phyloP scores from a whole-genome alignment of 2,888 invertebrate species.

The Eristalis tenax region DNA sequence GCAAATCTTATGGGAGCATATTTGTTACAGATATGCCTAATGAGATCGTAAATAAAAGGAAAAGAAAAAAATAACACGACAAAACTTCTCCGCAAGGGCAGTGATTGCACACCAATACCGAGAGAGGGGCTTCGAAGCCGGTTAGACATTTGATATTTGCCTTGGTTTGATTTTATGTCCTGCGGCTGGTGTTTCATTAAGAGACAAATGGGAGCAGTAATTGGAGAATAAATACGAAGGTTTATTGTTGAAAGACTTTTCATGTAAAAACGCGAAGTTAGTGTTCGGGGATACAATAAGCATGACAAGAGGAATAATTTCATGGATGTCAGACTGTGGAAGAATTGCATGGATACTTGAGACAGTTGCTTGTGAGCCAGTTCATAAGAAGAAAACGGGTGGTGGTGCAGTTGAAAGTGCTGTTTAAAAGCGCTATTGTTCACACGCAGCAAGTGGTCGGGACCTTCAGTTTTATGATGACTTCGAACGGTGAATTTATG shows the following conservation, averaged over 20 bases:
- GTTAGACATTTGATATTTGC: neutral
- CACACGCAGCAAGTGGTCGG: no score
- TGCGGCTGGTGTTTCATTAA: neutral
- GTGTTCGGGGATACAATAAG: neutral
- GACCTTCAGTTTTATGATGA: no score
- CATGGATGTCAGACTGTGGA: neutral
- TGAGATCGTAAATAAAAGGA: conserved; percentile 53
- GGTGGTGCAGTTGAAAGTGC: no score
- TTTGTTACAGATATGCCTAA: conserved; percentile 59
- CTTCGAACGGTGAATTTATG: no score
- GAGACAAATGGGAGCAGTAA: neutral
- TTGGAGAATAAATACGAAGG: neutral
- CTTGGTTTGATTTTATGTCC: conserved; percentile 12
- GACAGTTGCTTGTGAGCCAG: no score
- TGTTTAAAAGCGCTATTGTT: no score
- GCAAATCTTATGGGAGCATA: conserved; percentile 25
- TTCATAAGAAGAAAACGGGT: no score
- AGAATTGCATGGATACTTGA: no score
- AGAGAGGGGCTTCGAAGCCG: neutral
- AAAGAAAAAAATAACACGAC: neutral
- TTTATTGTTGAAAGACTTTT: neutral
- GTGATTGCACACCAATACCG: neutral
- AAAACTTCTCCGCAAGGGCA: conserved; percentile 33
- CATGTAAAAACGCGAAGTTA: neutral
- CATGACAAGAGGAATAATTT: neutral